These are phyloP conservation scores for Steinernema khuongi DNA, from an alignment of 1,140 invertebrate species.

Conservation along the genomic window DNA sequence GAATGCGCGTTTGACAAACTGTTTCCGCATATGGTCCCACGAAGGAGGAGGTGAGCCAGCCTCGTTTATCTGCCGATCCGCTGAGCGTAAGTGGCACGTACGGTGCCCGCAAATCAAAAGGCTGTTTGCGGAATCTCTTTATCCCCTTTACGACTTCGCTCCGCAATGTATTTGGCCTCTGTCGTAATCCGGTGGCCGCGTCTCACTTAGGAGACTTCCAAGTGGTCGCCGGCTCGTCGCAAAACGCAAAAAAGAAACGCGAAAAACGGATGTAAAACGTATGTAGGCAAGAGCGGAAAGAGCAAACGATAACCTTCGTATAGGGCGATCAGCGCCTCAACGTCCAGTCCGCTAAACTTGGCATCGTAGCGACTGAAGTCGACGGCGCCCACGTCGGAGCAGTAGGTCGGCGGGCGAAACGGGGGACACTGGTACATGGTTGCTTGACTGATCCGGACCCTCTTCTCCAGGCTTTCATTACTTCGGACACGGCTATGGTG, in stretches of 20 bases:
- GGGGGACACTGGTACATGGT: slow-evolving; percentile 7
- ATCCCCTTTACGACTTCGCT: background rate
- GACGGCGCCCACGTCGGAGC: slow-evolving; percentile 4
- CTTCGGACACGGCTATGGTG: background rate
- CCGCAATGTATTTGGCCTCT: background rate
- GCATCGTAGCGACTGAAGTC: background rate
- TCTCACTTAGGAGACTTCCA: background rate
- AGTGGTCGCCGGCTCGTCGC: background rate
- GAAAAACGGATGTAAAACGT: background rate
- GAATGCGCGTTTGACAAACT: no score
- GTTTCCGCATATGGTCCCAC: no score
- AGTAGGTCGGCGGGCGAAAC: background rate
- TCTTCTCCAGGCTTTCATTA: background rate
- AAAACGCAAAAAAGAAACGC: background rate
- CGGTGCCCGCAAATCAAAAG: background rate
- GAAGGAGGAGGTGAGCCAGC: no score
- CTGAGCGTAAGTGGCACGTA: background rate
- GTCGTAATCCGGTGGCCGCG: background rate
- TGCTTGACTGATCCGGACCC: background rate
- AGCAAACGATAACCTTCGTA: slow-evolving; percentile 4
- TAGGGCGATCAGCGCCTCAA: background rate
- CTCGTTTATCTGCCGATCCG: no score
- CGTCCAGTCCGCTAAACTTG: slow-evolving; percentile 10
- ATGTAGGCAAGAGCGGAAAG: background rate
- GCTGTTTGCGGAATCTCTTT: slow-evolving; percentile 13